Evolutionary conservation across 2,888 invertebrate genomes (phyloP).

Genomic region (Sisyra nigra): DNA sequence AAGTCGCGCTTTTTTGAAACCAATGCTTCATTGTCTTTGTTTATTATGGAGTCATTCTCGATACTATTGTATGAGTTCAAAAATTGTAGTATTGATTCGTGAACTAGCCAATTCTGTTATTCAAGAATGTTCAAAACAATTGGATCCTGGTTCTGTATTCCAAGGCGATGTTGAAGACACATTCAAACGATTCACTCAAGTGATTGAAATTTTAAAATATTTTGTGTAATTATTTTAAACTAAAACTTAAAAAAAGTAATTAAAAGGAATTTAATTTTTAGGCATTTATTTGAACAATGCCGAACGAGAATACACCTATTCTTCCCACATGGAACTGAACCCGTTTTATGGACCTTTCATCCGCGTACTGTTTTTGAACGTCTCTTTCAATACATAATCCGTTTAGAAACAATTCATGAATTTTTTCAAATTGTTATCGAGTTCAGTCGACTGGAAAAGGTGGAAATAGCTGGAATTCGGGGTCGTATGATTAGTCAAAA

Average conservation of each 20-base stretch:
- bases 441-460: slow-evolving; percentile 73
- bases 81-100: slow-evolving; percentile 54
- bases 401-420: slow-evolving; percentile 45
- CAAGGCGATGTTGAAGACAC: slow-evolving; percentile 74
- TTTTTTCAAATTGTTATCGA: slow-evolving; percentile 65
- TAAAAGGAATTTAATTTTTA: slow-evolving; percentile 15
- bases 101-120: slow-evolving; percentile 73
- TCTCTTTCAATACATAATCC: slow-evolving; percentile 41
- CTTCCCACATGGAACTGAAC: slow-evolving; percentile 33
- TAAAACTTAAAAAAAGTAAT: not conserved
- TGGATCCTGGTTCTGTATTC: slow-evolving; percentile 69
- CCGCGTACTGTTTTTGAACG: slow-evolving; percentile 53
- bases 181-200: slow-evolving; percentile 37
- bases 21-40: slow-evolving; percentile 65
- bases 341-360: slow-evolving; percentile 61
- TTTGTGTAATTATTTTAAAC: slow-evolving; percentile 34
- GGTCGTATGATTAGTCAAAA: slow-evolving; percentile 15
- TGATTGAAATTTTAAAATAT: slow-evolving; percentile 31
- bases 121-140: slow-evolving; percentile 47
- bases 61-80: slow-evolving; percentile 44
- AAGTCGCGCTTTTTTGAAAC: slow-evolving; percentile 36
- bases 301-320: slow-evolving; percentile 26
- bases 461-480: slow-evolving; percentile 26
- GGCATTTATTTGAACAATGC: slow-evolving; percentile 31
- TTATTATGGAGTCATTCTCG: slow-evolving; percentile 74